phyloP scores from a whole-genome alignment of 2,888 invertebrate species.

The Xylocampa areola region DNA sequence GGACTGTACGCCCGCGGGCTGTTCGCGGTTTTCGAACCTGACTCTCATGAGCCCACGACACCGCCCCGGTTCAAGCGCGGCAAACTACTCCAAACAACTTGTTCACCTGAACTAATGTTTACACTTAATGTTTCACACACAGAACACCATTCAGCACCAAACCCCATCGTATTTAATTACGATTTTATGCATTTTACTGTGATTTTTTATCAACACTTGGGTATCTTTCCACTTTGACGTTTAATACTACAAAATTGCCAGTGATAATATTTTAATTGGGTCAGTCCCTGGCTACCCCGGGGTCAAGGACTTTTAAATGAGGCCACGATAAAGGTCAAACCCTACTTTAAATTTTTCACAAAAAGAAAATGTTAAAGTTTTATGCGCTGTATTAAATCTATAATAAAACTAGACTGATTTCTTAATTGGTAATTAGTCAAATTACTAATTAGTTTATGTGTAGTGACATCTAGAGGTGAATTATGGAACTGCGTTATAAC shows the following conservation, averaged over 20 bases:
- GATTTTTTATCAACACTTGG: constrained; percentile 56
- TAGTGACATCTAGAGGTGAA: constrained; percentile 65
- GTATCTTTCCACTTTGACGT: constrained; percentile 58
- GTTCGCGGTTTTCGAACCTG: constrained; percentile 26
- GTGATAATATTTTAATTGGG: constrained; percentile 40
- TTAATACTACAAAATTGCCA: constrained; percentile 57
- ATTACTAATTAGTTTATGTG: neutral
- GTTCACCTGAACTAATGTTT: constrained; percentile 27
- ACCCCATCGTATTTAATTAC: constrained; percentile 65
- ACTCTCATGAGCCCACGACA: constrained; percentile 54
- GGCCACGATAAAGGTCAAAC: constrained; percentile 21
- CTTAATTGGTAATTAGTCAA: neutral
- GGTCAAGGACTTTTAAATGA: constrained; percentile 55
- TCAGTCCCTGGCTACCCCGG: constrained; percentile 29
- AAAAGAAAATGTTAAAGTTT: neutral
- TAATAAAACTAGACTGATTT: too few relatives aligned
- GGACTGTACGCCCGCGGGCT: constrained; percentile 17
- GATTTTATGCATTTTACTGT: constrained; percentile 58
- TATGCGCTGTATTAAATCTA: too few relatives aligned
- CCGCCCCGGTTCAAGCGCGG: constrained; percentile 45
- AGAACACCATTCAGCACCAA: constrained; percentile 51
- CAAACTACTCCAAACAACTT: constrained; percentile 34
- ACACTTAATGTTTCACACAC: constrained; percentile 41
- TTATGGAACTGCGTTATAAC: constrained; percentile 17
- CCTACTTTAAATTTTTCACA: neutral